Base-by-base conservation (phyloP, 2,888 invertebrate species). In the Hypena proboscidalis region DNA sequence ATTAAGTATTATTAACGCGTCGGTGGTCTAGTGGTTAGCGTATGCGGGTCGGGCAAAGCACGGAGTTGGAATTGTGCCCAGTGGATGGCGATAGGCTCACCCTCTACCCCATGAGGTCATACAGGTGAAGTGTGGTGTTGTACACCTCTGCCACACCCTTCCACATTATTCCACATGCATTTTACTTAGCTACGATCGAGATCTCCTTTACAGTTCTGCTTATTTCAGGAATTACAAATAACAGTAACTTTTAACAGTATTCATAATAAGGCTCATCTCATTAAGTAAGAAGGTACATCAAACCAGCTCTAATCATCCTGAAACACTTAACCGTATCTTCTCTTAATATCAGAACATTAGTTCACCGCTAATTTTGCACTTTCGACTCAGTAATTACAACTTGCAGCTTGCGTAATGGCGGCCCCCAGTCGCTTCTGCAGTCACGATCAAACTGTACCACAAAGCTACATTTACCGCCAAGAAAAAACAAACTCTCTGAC, bases 341-440 rank as follows among this genome's bases (percentile, higher is more conserved):
- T 10, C 36, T 48, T 36, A 58, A 47, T 37, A 52, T 52, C 44
- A 47, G 36, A 42, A 55, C 63, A 70, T 71, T 65, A 70, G 64
- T 56, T 54, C 56, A 62, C 70, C 62, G 63, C 79, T 84, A 85
- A 89, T 88, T 88, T 80, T 71, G 82, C 82, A 85, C 87, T 89
- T 89, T 89, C 88, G 70, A 83, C 83, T 78, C 76, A 72, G 80
- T 85, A 88, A 89, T 90, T 88, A 89, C 78, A 82, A 80, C 67
- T 71, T 62, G 62, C 48, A 54, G 60, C 78, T 89, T 89, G 87
- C 88, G 82, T 80, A 90, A 90, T 70, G 57, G 61, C 64, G 64
- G 64, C 71, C 70, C 54, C 77, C 77, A 69, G 83, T 77, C 80
- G 80, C 85, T 81, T 87, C 85, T 85, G 80, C 78, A 86, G 90